Base-by-base conservation (phyloP, 2,888 invertebrate genomes). In the Dasysyrphus albostriatus region DNA sequence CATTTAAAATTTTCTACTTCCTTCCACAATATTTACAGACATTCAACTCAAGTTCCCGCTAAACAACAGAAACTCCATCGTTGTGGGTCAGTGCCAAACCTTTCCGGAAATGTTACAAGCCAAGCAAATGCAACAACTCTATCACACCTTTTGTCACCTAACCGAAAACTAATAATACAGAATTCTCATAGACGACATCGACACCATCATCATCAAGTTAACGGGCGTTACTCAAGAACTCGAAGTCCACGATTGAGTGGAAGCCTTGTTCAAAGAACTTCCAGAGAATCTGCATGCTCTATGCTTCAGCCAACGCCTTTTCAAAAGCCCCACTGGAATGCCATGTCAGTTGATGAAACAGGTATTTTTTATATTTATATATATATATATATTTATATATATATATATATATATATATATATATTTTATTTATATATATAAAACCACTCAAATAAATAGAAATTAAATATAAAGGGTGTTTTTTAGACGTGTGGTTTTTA, bases 291-390 rank as follows among this genome's bases (percentile, higher is more conserved):
- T 56, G 89, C 90, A 14, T 88, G 88, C 1, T 88, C 89, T 10
- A 91, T 95, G 51, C 92, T 95, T 32, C 95, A 95, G 90, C 95
- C 96, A 0, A 93, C 94, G 29, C 92, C 95, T 42, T 93, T 96
- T 65, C 95, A 96, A 75, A 91, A 90, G 37, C 89, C 91, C 14
- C 91, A 92, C 78, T 95, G 97, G 91, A 96, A 97, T 93, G 97
- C 97, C 29, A 93, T 97, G 83, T 97, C 97, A 76, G 96, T 97
- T 81, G 97, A 97, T 91, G 96, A 96, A 92, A 95, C 95, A 3
- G 94, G 94, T 94, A 8, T 14, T 5, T n/a, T 42, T 24, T n/a
- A n/a, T n/a, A n/a, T n/a, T n/a, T n/a, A n/a, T n/a, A n/a, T n/a
- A n/a, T n/a, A n/a, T n/a, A n/a, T n/a, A n/a, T n/a, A n/a, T n/a